Percentiles rank a stretch among this genome's conserved stretches.
These are phyloP conservation scores for Cheracebus regulus DNA, from an alignment of 2,797 vertebrate genomes.

Conservation along the genomic window DNA sequence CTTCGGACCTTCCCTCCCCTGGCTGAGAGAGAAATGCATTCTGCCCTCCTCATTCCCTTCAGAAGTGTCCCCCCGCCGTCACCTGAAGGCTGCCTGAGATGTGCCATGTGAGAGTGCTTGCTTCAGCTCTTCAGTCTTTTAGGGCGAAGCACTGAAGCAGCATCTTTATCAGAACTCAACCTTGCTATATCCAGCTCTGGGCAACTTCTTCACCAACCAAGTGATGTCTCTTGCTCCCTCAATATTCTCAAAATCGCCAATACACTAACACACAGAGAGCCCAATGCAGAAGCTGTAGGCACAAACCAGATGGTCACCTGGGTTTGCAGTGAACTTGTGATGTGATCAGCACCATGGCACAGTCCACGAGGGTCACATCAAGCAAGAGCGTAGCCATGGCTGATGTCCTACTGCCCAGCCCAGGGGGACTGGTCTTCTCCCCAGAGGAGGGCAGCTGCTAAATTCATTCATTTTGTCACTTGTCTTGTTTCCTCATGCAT, in stretches of 20 bases:
- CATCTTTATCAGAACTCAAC: not conserved
- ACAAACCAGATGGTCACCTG: not conserved
- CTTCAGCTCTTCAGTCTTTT: not conserved
- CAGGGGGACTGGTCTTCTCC: not conserved
- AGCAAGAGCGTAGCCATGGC: accelerated
- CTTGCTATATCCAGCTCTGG: not conserved
- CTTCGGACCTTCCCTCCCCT: not conserved
- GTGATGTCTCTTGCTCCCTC: not conserved
- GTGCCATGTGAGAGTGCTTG: not conserved
- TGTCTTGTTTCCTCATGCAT: accelerated
- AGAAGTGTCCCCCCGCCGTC: not conserved
- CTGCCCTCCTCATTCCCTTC: not conserved
- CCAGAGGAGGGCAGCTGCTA: accelerated
- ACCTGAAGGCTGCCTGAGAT: not conserved
- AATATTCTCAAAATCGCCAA: not conserved
- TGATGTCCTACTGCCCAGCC: not conserved
- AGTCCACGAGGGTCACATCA: not conserved
- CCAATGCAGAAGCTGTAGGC: not conserved
- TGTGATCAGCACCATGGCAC: accelerated
- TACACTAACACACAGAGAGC: not conserved
- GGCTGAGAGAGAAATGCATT: not conserved
- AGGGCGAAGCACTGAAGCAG: not conserved
- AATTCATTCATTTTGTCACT: not conserved
- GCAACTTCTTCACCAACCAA: not conserved
- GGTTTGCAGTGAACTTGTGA: not conserved